A percentile compares a stretch with the other conserved stretches of the same genome.
Conservation (phyloP, 1,140 invertebrate species). For the Eulimnadia texana region DNA sequence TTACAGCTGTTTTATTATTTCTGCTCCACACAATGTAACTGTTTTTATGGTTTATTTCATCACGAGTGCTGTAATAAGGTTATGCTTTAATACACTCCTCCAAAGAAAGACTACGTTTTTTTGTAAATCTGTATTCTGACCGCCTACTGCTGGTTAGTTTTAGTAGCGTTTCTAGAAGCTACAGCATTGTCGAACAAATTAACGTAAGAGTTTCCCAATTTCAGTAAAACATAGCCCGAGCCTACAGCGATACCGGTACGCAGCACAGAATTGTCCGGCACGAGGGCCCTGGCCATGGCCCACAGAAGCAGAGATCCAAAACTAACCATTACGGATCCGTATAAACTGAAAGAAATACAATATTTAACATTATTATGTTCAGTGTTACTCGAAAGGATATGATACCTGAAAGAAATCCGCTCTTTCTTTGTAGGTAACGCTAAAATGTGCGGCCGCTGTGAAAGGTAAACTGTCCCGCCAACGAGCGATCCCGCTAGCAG, state of each 20-base stretch:
- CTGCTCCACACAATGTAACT: neutral
- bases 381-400: neutral
- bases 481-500: slow-evolving; percentile 38
- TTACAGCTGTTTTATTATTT: no score
- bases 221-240: slow-evolving; percentile 40
- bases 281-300: slow-evolving; percentile 47
- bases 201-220: slow-evolving; percentile 42
- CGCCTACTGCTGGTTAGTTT: no score
- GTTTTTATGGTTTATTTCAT: neutral
- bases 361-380: neutral
- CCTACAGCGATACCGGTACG: slow-evolving; percentile 43
- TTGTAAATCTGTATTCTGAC: no score
- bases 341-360: slow-evolving; percentile 33
- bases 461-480: slow-evolving; percentile 46
- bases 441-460: slow-evolving; percentile 40
- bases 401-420: neutral
- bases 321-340: slow-evolving; percentile 47
- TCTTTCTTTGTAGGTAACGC: neutral
- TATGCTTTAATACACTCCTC: neutral
- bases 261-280: slow-evolving; percentile 43
- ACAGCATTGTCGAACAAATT: slow-evolving; percentile 30
- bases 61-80: neutral
- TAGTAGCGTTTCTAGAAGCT: no score
- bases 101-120: neutral
- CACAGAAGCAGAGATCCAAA: slow-evolving; percentile 55